Evolutionary conservation across 2,797 vertebrate species (phyloP), one percentile per base, ranked within the genome.

Genomic region (Hyperoplus immaculatus): DNA sequence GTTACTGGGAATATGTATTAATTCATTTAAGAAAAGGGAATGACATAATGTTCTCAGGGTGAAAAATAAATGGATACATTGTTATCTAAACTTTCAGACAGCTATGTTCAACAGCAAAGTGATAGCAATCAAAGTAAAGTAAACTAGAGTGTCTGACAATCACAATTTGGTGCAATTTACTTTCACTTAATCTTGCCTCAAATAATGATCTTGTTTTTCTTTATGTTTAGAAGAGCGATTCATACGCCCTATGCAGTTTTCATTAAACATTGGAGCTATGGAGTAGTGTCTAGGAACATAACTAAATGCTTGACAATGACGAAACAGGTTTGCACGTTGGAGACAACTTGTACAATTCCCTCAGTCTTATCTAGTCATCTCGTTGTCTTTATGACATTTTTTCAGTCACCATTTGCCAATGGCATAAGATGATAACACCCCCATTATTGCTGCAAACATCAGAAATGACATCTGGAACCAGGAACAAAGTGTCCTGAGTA

Each of bases 381-480:
- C 1, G 8, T n/a, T 10, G 16, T 65, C 36, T 64, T 55, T 0
- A 14, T 39, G 29, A n/a, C 36, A 36, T 45, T 0, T 16, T 59
- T 41, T 49, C 41, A 10, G 11, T 43, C 5, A 0, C 4, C 43
- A 4, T 62, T 41, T 67, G 49, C 11, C 16, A 42, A 50, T 42
- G 36, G 5, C 14, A n/a, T 36, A 42, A 14, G 9, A 61, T 3
- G 8, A 67, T 9, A 50, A 45, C 21, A 16, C 36, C 39, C 15
- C 38, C 2, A 9, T 41, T 68, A 3, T 49, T 49, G 9, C 13
- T 6, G 51, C 42, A 1, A 0, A 36, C 8, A n/a, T 50, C 21
- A 15, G 42, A 36, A 51, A 36, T 50, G 64, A 59, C 15, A 54
- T 18, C 21, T 53, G 47, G 49, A 74, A 62, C 46, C 14, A 29